Conservation (phyloP, 2,113 vertebrate species). For the Megalops atlanticus region DNA sequence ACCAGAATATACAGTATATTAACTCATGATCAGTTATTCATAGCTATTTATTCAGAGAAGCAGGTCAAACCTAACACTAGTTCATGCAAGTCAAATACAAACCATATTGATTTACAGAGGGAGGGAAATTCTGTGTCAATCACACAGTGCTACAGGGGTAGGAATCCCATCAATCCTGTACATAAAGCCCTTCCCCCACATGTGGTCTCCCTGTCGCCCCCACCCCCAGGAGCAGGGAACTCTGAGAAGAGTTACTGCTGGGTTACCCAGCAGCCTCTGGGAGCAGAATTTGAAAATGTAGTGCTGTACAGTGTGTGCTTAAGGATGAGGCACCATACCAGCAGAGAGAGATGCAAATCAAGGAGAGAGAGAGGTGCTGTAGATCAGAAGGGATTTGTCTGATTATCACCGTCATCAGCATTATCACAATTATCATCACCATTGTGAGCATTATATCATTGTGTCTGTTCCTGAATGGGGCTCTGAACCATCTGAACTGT, state of each 20-base stretch:
- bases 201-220: too few relatives aligned
- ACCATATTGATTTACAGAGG: not conserved
- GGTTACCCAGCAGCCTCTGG: not conserved
- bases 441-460: not conserved
- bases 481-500: too few relatives aligned
- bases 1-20: not conserved
- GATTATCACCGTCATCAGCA: not conserved
- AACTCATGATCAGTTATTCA: not conserved
- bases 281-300: not conserved
- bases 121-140: not conserved
- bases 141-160: not conserved
- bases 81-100: not conserved
- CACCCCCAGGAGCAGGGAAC: not conserved
- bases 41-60: not conserved
- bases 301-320: too few relatives aligned
- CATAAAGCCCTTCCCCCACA: not conserved
- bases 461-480: too few relatives aligned
- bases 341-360: not conserved
- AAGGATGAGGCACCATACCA: too few relatives aligned
- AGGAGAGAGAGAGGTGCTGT: not conserved
- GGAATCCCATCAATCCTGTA: not conserved
- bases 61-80: not conserved
- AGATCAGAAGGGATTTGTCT: not conserved
- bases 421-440: not conserved
- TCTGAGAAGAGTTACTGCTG: too few relatives aligned